Evolutionary conservation across 2,113 vertebrate genomes (phyloP).

Genomic region (Channa maculata): DNA sequence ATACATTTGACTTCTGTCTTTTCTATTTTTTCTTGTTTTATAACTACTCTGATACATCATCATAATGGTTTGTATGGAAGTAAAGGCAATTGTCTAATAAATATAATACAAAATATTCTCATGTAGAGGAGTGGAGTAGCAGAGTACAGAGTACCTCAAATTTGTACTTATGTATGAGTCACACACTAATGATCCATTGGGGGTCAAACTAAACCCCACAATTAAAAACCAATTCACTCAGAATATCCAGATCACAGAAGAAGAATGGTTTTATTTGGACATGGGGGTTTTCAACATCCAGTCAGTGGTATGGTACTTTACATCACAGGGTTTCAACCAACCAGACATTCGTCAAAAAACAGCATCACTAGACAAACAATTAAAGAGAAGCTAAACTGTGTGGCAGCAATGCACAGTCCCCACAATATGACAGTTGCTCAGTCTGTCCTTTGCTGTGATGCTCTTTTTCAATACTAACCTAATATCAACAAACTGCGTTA

Average conservation of each 20-base stretch:
- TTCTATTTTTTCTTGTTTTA: too few relatives aligned
- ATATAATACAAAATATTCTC: too few relatives aligned
- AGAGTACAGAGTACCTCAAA: too few relatives aligned
- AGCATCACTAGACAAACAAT: conserved; percentile 85
- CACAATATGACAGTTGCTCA: conserved; percentile 64
- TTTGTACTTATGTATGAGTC: too few relatives aligned
- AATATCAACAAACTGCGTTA: conserved; percentile 71
- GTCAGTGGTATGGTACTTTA: conserved; percentile 88
- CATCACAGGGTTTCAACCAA: conserved; percentile 88
- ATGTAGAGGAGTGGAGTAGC: too few relatives aligned
- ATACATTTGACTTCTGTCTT: too few relatives aligned
- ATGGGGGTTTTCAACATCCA: conserved; percentile 85
- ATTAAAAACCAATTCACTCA: conserved; percentile 3
- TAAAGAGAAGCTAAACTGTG: conserved; percentile 79
- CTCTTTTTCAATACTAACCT: conserved; percentile 71
- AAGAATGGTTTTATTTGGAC: conserved; percentile 83
- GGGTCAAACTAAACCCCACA: not conserved
- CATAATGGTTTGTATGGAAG: too few relatives aligned
- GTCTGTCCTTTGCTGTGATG: conserved; percentile 50
- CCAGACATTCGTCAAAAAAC: conserved; percentile 88
- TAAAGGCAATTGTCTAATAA: too few relatives aligned
- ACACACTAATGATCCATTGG: too few relatives aligned
- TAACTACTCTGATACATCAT: too few relatives aligned
- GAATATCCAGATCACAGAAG: conserved; percentile 58
- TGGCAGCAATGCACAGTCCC: conserved; percentile 70